A percentile compares a stretch with the other conserved stretches of the same genome.
These are phyloP conservation scores for Seriola aureovittata DNA, from an alignment of 2,113 vertebrate genomes.

Conservation along the genomic window DNA sequence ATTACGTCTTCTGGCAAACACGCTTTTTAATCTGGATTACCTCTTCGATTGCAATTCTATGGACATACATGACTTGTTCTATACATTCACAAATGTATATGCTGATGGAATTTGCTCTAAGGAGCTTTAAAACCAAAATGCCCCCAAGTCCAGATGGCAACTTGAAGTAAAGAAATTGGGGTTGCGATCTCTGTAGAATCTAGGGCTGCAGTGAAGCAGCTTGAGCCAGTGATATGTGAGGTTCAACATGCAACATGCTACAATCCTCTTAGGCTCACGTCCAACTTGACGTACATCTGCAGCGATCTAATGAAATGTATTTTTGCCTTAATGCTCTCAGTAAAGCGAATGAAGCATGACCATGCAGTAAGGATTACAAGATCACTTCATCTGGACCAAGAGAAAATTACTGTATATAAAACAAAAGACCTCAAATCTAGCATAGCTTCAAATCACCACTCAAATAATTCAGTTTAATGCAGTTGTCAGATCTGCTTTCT, in stretches of 20 bases:
- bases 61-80: slow-evolving; percentile 1
- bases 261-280: slow-evolving; percentile 73
- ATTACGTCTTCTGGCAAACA: slow-evolving; percentile 18
- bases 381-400: slow-evolving; percentile 8
- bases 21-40: slow-evolving; percentile 45
- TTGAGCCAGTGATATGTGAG: slow-evolving; percentile 31
- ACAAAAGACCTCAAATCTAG: slow-evolving; percentile 39
- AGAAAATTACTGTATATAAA: background rate
- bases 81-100: slow-evolving; percentile 10
- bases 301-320: slow-evolving; percentile 60
- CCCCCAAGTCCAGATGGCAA: slow-evolving; percentile 58
- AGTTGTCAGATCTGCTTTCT: slow-evolving; percentile 31
- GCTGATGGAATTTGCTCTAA: slow-evolving; percentile 38
- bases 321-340: slow-evolving; percentile 51
- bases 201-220: slow-evolving; percentile 34
- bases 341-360: slow-evolving; percentile 26
- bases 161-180: slow-evolving; percentile 42
- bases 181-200: slow-evolving; percentile 26
- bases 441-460: background rate
- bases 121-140: slow-evolving; percentile 46
- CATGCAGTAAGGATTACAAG: slow-evolving; percentile 50
- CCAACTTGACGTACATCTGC: slow-evolving; percentile 67
- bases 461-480: slow-evolving; percentile 43
- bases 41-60: background rate
- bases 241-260: slow-evolving; percentile 20